Evolutionary conservation across 1,140 invertebrate species (phyloP), one percentile per base, ranked within the genome.

Genomic region (Choristoneura fumiferana): DNA sequence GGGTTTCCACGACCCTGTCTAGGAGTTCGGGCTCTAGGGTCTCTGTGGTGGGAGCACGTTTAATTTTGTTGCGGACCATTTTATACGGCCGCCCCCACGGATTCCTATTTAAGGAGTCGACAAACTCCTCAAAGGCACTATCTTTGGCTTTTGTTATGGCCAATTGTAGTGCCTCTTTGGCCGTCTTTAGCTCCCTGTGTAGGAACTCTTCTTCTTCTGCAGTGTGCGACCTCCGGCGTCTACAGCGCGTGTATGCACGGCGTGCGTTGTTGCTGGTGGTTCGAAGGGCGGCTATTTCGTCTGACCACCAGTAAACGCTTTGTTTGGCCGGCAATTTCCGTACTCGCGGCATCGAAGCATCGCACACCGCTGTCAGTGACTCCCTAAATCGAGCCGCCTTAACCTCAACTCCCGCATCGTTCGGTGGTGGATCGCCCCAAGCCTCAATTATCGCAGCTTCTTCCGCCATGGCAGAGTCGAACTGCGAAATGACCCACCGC

Each of bases 71-170:
- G 17, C 71, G 62, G 0, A 71, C 69, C 8, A 67, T 45, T 9
- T 56, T 63, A 22, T 77, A 78, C 0, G 71, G 69, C 10, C 65
- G 66, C 0, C 73, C 79, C 77, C 72, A 83, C 0, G 72, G 69
- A 37, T 82, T 76, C 8, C 57, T 45, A 8, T 77, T 60, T 0
- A 84, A 56, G 10, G 54, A 60, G 0, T 62, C 52, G 0, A 70
- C 15, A 1, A 79, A 59, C 12, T 69, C 67, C 0, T 52, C 36
- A 65, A 68, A 65, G 9, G 39, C 36, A 0, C 14, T 14, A 0
- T 65, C n/a, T 18, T 58, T 71, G 4, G 75, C 38, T 0, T 65
- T 15, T 0, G 65, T 59, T 5, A 69, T 65, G 0, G 58, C 67
- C 0, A 0, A 0, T 22, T 60, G 61, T 0, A 76, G 45, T 1